Conservation (phyloP, 1,140 invertebrate species). For the Drosophila pseudoobscura region DNA sequence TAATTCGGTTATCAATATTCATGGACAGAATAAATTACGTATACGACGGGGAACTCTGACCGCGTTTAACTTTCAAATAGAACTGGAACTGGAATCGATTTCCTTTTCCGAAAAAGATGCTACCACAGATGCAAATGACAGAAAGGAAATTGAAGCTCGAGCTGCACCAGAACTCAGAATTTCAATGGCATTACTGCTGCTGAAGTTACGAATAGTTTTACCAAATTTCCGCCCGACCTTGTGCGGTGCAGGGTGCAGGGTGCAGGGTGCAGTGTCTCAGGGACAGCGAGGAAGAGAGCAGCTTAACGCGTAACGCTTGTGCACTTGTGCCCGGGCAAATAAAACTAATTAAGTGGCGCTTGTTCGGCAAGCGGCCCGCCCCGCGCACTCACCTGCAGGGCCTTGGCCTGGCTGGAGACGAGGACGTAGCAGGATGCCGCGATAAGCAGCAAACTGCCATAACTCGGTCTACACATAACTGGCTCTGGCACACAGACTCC, state of each 20-base stretch:
- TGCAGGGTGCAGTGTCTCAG: no score
- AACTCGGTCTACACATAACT: conserved; percentile 72
- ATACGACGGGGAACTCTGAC: no score
- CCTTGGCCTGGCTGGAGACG: conserved; percentile 61
- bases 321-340: conserved; percentile 51
- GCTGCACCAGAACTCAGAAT: conserved; percentile 1
- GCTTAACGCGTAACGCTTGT: conserved; percentile 20
- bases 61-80: no score
- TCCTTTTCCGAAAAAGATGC: neutral
- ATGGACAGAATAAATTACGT: no score
- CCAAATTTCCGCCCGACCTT: conserved; percentile 14
- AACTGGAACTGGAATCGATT: conserved; percentile 21
- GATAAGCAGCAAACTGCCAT: conserved; percentile 73
- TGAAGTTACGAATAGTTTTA: conserved; percentile 10
- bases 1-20: no score
- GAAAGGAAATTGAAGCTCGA: conserved; percentile 18
- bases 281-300: neutral
- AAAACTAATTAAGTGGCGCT: conserved; percentile 73
- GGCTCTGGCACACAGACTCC: neutral
- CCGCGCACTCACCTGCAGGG: conserved; percentile 60
- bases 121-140: conserved; percentile 27
- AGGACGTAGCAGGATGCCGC: conserved; percentile 66
- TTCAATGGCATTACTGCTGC: neutral
- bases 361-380: conserved; percentile 15
- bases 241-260: no score